These are phyloP conservation scores for Ormyrus nitidulus DNA, from an alignment of 2,888 invertebrate genomes.

Conservation along the genomic window DNA sequence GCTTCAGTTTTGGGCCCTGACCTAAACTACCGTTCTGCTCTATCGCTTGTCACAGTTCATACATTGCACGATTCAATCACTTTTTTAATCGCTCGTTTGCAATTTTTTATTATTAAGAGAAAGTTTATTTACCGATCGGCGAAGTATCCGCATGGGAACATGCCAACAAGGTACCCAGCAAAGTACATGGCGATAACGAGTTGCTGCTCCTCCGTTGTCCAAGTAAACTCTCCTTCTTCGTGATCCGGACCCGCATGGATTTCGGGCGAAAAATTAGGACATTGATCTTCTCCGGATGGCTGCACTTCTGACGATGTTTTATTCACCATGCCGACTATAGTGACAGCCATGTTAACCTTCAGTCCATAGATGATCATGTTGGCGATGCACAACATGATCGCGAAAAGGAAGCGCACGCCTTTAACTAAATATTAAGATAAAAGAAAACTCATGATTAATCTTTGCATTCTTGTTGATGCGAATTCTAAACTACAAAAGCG, in stretches of 20 bases:
- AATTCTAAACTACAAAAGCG: no score
- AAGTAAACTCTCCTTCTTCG: constrained; percentile 70
- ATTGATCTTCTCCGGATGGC: constrained; percentile 51
- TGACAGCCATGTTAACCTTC: constrained; percentile 70
- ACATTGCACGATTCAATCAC: no score
- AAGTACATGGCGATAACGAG: constrained; percentile 71
- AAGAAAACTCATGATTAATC: neutral
- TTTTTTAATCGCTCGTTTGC: neutral
- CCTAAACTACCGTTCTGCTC: neutral
- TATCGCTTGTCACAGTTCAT: no score
- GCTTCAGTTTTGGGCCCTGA: constrained; percentile 23
- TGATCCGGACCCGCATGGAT: no score
- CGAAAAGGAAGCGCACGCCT: constrained; percentile 68
- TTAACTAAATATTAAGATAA: constrained; percentile 58
- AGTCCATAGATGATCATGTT: constrained; percentile 73
- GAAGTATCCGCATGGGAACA: constrained; percentile 72
- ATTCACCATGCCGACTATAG: constrained; percentile 72
- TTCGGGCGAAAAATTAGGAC: no score
- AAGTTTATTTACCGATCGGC: constrained; percentile 67
- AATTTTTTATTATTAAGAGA: neutral
- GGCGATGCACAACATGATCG: constrained; percentile 72
- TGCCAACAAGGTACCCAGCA: constrained; percentile 71
- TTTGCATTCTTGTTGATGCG: no score
- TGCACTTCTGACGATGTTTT: neutral
- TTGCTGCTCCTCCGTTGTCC: constrained; percentile 68